phyloP scores from a whole-genome alignment of 2,888 invertebrate genomes.

The Scelioninae gen. 1 region DNA sequence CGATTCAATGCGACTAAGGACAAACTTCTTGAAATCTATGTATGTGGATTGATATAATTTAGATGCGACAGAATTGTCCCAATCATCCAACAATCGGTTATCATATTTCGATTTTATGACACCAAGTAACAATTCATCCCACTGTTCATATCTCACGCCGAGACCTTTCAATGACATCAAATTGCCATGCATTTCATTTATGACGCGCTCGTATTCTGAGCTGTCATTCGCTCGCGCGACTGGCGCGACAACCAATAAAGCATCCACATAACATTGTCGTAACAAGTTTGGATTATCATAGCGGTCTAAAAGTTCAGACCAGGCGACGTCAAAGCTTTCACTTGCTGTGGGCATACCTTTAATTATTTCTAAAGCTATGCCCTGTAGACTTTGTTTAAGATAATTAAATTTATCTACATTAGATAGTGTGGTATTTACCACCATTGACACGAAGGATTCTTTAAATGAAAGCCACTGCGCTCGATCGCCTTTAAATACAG shows the following conservation, averaged over 20 bases:
- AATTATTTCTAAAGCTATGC: not conserved
- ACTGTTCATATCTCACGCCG: not conserved
- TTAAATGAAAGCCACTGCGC: not conserved
- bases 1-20: not conserved
- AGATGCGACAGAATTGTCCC: not conserved
- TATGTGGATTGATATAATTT: not conserved
- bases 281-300: conserved; percentile 3
- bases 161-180: conserved; percentile 5
- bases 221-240: conserved; percentile 1
- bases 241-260: not conserved
- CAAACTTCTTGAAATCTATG: not conserved
- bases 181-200: not conserved
- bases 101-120: conserved; percentile 2
- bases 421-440: not conserved
- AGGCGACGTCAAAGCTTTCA: conserved; percentile 15
- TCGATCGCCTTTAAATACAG: not conserved
- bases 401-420: not conserved
- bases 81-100: not conserved
- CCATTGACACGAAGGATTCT: not conserved
- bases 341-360: not conserved
- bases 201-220: not conserved
- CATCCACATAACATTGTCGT: not conserved
- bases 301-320: conserved; percentile 18
- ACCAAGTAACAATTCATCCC: not conserved
- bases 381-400: not conserved